Evolutionary conservation across 2,113 vertebrate species (phyloP), one percentile per base, ranked within the genome.

Genomic region (Phycodurus eques): DNA sequence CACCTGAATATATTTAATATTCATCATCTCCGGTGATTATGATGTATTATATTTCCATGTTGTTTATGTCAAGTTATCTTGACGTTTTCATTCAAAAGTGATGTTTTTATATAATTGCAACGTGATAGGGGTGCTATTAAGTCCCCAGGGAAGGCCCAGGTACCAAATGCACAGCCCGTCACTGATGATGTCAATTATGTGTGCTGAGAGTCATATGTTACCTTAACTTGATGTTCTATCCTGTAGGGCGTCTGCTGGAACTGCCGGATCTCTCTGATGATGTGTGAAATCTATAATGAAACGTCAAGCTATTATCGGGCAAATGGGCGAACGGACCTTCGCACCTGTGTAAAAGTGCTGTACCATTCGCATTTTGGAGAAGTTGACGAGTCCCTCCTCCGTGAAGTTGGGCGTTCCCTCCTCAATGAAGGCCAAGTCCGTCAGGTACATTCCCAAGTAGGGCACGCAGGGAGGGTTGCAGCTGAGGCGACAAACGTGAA

Each of bases 311-410:
- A 4, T 56, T 13, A 44, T 60, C 33, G 61, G 19, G 2, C 67
- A 47, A 46, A 14, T 13, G 5, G 33, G 9, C 1, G 19, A 27
- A 2, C 27, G 2, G n/a, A 65, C 12, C 6, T 19, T 27, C 11
- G n/a, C 3, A 15, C 44, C 3, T 0, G 33, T 65, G 20, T 6
- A 5, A 67, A 14, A 14, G 13, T 92, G 79, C 92, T 0, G 20
- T 66, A 99, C 98, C 98, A 99, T 99, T 90, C 98, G 95, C 98
- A 99, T 99, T 92, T 99, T 99, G 89, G 98, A 99, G 86, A 99
- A 99, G 91, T 99, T 99, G 76, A 99, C 98, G 47, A 99, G 95
- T 74, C 97, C 98, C 84, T 99, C 98, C 80, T 98, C 96, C 1
- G 98, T 99, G 68, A 99, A 98, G 84, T 99, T 98, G 49, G 98